phyloP scores from a whole-genome alignment of 2,113 vertebrate species.

The Coryphaenoides rupestris region DNA sequence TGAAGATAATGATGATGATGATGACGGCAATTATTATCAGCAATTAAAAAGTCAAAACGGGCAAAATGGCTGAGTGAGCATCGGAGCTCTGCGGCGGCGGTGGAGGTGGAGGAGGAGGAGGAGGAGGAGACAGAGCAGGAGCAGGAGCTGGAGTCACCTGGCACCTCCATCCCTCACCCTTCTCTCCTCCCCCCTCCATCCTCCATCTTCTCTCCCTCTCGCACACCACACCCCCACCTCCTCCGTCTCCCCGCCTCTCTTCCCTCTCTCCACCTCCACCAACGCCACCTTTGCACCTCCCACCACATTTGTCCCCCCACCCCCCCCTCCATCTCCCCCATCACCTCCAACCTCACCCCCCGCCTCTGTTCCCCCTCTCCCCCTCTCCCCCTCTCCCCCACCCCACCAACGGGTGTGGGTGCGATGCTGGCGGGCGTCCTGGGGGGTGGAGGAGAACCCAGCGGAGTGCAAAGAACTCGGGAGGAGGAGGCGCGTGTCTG shows the following conservation, averaged over 20 bases:
- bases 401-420: no score
- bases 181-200: no score
- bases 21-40: conserved; percentile 65
- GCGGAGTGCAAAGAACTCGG: conserved; percentile 92
- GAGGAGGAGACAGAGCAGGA: no score
- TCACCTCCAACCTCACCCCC: no score
- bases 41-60: conserved; percentile 65
- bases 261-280: conserved; percentile 59
- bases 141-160: no score
- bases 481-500: conserved; percentile 95
- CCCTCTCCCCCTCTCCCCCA: no score
- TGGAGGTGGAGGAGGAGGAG: conserved; percentile 64
- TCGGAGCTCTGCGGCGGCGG: conserved; percentile 87
- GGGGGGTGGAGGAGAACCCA: conserved; percentile 92
- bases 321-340: no score
- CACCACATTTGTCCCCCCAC: no score
- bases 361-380: no score
- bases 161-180: background rate
- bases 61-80: conserved; percentile 86
- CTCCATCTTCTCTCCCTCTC: no score
- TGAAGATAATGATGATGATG: conserved; percentile 57
- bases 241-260: no score
- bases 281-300: conserved; percentile 80
- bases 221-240: no score
- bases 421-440: conserved; percentile 58